phyloP scores from a whole-genome alignment of 2,113 vertebrate species.

The Pelecanus crispus region DNA sequence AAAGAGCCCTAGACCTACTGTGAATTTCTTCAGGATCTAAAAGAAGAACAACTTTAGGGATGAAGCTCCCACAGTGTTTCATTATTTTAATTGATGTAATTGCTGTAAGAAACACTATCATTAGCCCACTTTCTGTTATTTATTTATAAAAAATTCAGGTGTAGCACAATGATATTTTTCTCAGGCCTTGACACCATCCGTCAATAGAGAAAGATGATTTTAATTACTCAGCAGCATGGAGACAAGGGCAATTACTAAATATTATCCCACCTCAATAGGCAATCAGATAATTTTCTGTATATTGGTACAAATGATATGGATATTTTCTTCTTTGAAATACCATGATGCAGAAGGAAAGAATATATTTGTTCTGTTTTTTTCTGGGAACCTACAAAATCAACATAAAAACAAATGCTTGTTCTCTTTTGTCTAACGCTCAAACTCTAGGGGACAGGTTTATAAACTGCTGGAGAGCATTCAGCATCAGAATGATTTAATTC shows the following conservation, averaged over 20 bases:
- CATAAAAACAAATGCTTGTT: not conserved
- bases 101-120: not conserved
- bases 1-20: not conserved
- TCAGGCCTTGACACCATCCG: not conserved
- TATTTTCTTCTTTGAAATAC: not conserved
- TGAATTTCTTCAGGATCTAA: not conserved
- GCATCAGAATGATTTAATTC: not conserved
- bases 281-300: not conserved
- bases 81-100: conserved; percentile 2
- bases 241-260: not conserved
- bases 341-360: not conserved
- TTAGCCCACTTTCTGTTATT: not conserved
- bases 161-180: not conserved
- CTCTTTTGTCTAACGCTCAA: not conserved
- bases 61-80: not conserved
- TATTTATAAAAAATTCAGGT: not conserved
- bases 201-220: not conserved
- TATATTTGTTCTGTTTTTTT: not conserved
- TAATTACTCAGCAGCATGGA: not conserved
- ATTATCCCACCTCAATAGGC: not conserved
- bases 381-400: not conserved
- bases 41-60: not conserved
- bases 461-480: not conserved
- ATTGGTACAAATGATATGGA: not conserved
- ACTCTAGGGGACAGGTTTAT: not conserved